Evolutionary conservation across 1,140 invertebrate genomes (phyloP).

Genomic region (Protaetia brevitarsis): DNA sequence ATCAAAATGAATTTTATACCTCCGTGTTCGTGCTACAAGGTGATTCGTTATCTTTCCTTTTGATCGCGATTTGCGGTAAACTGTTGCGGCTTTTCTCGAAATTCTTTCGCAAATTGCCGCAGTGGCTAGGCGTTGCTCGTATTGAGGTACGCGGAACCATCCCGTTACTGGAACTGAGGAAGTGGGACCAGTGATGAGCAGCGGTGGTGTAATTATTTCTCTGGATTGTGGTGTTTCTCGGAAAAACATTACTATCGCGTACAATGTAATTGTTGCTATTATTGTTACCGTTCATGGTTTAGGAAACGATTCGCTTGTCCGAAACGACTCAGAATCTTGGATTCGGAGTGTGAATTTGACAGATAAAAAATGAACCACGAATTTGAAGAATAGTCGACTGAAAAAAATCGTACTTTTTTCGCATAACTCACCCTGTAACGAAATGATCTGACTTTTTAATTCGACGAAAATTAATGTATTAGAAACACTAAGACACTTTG

Average conservation of each 20-base stretch:
- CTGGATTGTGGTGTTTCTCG: background rate
- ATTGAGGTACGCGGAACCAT: background rate
- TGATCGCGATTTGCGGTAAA: conserved; percentile 33
- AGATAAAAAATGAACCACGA: conserved; percentile 28
- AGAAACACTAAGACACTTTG: background rate
- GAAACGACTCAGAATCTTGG: background rate
- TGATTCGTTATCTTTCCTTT: conserved; percentile 29
- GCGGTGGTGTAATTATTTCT: background rate
- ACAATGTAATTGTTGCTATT: conserved; percentile 24
- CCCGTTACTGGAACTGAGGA: background rate
- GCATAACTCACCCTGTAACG: background rate
- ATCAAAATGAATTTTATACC: conserved; percentile 26
- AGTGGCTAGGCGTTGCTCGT: background rate
- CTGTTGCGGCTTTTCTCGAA: conserved; percentile 7
- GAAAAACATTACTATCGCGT: conserved; percentile 7
- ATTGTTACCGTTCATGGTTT: background rate
- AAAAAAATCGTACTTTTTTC: background rate
- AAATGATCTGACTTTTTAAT: background rate
- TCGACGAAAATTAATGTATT: background rate
- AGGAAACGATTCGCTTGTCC: background rate
- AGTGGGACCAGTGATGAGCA: background rate
- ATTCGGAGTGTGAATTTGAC: conserved; percentile 17
- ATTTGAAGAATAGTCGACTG: conserved; percentile 22
- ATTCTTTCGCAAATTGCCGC: conserved; percentile 21
- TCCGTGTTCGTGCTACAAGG: conserved; percentile 24